Percentiles rank a stretch among this genome's conserved stretches.
These are phyloP conservation scores for Asbolus verrucosus DNA, from an alignment of 1,140 invertebrate genomes.

Conservation along the genomic window DNA sequence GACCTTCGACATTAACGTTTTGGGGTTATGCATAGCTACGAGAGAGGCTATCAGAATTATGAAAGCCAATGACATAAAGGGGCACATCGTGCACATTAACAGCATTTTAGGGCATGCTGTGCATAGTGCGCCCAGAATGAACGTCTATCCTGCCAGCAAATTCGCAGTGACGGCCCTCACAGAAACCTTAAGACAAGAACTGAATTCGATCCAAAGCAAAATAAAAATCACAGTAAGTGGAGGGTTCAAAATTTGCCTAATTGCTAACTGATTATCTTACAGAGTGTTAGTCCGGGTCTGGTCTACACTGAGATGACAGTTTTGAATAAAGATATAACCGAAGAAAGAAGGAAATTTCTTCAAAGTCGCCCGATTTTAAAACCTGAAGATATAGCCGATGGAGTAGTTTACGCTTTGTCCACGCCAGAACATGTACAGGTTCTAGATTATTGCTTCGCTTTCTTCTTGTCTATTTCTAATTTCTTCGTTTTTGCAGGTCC, in stretches of 20 bases:
- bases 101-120: not conserved
- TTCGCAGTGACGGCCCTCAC: too few relatives aligned
- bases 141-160: slow-evolving; percentile 72
- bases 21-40: too few relatives aligned
- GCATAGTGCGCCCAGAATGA: not conserved
- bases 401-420: too few relatives aligned
- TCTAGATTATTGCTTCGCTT: slow-evolving; percentile 3
- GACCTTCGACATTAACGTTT: too few relatives aligned
- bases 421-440: slow-evolving; percentile 74
- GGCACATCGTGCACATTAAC: too few relatives aligned
- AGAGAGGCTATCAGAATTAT: too few relatives aligned
- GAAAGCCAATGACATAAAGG: too few relatives aligned
- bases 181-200: slow-evolving; percentile 70
- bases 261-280: not conserved
- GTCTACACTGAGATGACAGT: slow-evolving; percentile 3
- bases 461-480: not conserved
- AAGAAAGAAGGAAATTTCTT: not conserved
- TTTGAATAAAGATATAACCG: not conserved
- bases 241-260: too few relatives aligned
- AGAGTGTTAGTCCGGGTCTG: slow-evolving; percentile 11
- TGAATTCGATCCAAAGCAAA: too few relatives aligned
- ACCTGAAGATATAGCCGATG: slow-evolving; percentile 69
- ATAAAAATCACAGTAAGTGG: slow-evolving; percentile 47
- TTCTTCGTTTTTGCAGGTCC: not conserved
- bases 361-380: slow-evolving; percentile 55